Percentiles rank a stretch among this genome's conserved stretches.
Evolutionary conservation across 2,888 invertebrate species (phyloP).

Genomic region (Macaria notata): DNA sequence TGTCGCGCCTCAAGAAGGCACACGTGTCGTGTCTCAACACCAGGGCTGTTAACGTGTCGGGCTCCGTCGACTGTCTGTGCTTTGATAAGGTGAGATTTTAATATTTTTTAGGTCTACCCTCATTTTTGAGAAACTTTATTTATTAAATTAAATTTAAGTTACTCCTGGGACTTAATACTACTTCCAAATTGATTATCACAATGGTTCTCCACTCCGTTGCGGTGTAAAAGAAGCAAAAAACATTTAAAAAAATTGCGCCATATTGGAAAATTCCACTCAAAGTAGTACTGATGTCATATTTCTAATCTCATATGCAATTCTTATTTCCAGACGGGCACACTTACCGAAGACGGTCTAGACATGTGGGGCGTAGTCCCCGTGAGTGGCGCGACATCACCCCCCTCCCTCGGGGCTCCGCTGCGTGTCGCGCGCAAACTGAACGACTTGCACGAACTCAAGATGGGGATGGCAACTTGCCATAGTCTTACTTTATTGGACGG

Average conservation of each 20-base stretch:
- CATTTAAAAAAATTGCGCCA: no score
- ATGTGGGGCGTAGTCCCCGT: conserved; percentile 95
- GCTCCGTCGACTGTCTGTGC: conserved; percentile 93
- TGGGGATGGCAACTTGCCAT: conserved; percentile 96
- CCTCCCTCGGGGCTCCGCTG: conserved; percentile 63
- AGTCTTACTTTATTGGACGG: conserved; percentile 95
- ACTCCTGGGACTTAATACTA: no score
- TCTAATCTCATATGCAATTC: no score
- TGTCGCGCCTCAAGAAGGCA: conserved; percentile 89
- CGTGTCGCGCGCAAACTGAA: conserved; percentile 74
- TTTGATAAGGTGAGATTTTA: conserved; percentile 89
- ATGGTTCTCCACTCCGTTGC: no score
- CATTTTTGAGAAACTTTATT: no score
- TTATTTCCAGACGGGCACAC: conserved; percentile 90
- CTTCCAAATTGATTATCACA: no score
- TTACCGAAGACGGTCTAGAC: conserved; percentile 98
- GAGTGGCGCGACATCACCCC: conserved; percentile 45
- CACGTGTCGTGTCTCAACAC: conserved; percentile 96
- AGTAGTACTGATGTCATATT: no score
- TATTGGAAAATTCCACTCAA: no score
- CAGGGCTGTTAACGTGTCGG: conserved; percentile 95
- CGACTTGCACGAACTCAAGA: conserved; percentile 80
- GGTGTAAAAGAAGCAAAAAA: no score
- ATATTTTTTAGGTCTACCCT: no score
- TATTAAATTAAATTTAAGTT: no score